Base-by-base conservation (phyloP, 1,140 invertebrate genomes). In the Babylonia areolata region DNA sequence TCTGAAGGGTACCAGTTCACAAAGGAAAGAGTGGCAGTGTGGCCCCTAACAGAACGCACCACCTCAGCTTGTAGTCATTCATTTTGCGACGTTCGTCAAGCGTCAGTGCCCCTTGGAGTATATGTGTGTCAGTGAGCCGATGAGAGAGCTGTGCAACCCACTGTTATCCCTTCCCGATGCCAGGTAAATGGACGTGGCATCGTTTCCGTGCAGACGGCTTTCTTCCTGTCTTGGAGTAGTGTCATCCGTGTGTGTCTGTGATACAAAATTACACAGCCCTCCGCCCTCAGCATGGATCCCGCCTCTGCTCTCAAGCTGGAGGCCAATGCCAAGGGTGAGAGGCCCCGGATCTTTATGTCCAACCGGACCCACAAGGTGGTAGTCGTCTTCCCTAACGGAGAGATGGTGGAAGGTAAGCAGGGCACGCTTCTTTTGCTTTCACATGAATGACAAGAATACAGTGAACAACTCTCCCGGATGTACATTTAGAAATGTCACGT, bases 281-380 rank as follows among this genome's bases (percentile, higher is more conserved):
- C n/a, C n/a, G n/a, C n/a, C n/a, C n/a, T n/a, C n/a, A n/a, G n/a
- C n/a, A n/a, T n/a, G n/a, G n/a, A n/a, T n/a, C 64, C n/a, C 64
- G 31, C 35, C 12, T 37, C 5, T 28, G n/a, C 35, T 3, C 20
- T 35, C 81, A 83, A 54, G 42, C 87, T 87, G 87, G 87, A 80
- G 78, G 79, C 85, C 46, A 86, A 86, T 31, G 88, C 90, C 15
- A 88, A 87, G 31, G 89, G 90, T 17, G 92, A 93, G 69, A 69
- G 91, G 37, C 92, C 92, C n/a, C 77, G 91, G 85, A 92, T 93
- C 88, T 93, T 91, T 89, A 92, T 92, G 91, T 93, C 92, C n/a
- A 92, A 85, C 88, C 92, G 91, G 77, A 91, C 91, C 39, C 90
- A 92, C 85, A 92, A 92, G 83, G 92, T 93, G 80, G 91, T 93